phyloP scores from a whole-genome alignment of 2,113 vertebrate genomes.

The Takifugu bimaculatus region DNA sequence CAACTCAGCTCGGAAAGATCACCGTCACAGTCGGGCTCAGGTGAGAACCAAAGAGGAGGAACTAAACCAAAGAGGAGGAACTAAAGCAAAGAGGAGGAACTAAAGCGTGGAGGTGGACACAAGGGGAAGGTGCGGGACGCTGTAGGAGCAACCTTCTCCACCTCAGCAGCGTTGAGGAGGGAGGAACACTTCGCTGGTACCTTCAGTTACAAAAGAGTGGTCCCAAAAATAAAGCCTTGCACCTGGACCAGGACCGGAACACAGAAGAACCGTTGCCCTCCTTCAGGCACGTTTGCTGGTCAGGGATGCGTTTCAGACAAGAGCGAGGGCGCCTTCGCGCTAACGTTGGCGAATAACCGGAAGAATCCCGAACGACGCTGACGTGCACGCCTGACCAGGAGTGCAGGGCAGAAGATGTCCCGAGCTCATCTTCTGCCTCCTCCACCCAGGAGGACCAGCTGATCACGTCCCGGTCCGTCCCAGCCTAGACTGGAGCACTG shows the following conservation, averaged over 20 bases:
- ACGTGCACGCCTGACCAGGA: constrained; percentile 45
- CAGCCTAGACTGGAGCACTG: constrained; percentile 70
- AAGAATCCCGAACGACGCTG: constrained; percentile 32
- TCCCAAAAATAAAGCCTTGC: constrained; percentile 54
- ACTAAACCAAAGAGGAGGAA: constrained; percentile 23
- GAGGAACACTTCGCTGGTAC: constrained; percentile 62
- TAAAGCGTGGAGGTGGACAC: background rate
- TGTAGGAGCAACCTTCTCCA: constrained; percentile 63
- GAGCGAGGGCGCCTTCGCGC: constrained; percentile 36
- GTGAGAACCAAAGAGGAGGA: constrained; percentile 38
- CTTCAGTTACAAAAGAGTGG: constrained; percentile 49
- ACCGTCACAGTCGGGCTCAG: constrained; percentile 36
- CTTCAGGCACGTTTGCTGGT: constrained; percentile 69
- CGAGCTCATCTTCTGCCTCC: constrained; percentile 18
- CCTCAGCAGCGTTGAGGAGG: constrained; percentile 36
- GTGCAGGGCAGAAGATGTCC: constrained; percentile 18
- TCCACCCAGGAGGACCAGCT: constrained; percentile 28
- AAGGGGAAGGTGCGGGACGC: background rate
- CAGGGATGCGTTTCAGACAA: constrained; percentile 63
- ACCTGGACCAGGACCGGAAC: constrained; percentile 22
- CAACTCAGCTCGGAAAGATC: constrained; percentile 50
- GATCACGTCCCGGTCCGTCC: constrained; percentile 34
- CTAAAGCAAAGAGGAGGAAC: constrained; percentile 15
- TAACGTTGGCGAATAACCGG: constrained; percentile 29
- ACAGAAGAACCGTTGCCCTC: constrained; percentile 42